Percentiles rank a stretch among this genome's conserved stretches.
Evolutionary conservation across 2,113 vertebrate genomes (phyloP).

Genomic region (Microcebus jonahi): DNA sequence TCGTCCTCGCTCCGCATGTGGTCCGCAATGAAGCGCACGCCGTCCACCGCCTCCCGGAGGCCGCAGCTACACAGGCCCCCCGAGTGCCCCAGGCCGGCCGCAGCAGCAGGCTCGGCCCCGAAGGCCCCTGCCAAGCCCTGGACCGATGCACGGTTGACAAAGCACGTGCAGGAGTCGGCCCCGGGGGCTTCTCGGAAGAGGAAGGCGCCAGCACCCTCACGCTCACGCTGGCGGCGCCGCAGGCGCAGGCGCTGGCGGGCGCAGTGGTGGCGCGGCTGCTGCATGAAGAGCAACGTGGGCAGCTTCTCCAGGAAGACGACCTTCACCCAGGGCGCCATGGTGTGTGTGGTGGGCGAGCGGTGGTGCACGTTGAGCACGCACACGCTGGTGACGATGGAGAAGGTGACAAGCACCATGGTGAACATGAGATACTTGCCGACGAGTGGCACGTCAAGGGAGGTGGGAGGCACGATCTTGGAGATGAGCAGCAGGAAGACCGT

Average conservation of each 20-base stretch:
- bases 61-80: slow-evolving; percentile 82
- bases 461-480: slow-evolving; percentile 97
- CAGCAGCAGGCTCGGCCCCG: slow-evolving; percentile 66
- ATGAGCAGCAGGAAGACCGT: slow-evolving; percentile 97
- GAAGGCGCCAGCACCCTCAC: not conserved
- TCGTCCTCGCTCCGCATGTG: slow-evolving; percentile 98
- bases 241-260: slow-evolving; percentile 93
- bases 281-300: slow-evolving; percentile 95
- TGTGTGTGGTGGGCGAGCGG: slow-evolving; percentile 97
- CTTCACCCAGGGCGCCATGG: slow-evolving; percentile 97
- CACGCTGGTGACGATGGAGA: slow-evolving; percentile 97
- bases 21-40: slow-evolving; percentile 96
- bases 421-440: slow-evolving; percentile 99
- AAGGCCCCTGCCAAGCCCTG: slow-evolving; percentile 88
- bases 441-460: slow-evolving; percentile 95
- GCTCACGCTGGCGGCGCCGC: slow-evolving; percentile 86
- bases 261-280: slow-evolving; percentile 92
- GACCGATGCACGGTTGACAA: slow-evolving; percentile 89
- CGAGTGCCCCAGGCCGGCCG: slow-evolving; percentile 80
- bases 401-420: slow-evolving; percentile 98
- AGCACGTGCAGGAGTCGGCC: slow-evolving; percentile 89
- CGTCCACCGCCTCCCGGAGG: slow-evolving; percentile 94
- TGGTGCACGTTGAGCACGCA: slow-evolving; percentile 98
- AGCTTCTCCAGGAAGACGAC: slow-evolving; percentile 95
- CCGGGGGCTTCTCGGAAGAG: slow-evolving; percentile 79